Percentiles rank a stretch among this genome's conserved stretches.
These are phyloP conservation scores for Trypoxylus dichotomus DNA, from an alignment of 1,140 invertebrate species.

Conservation along the genomic window DNA sequence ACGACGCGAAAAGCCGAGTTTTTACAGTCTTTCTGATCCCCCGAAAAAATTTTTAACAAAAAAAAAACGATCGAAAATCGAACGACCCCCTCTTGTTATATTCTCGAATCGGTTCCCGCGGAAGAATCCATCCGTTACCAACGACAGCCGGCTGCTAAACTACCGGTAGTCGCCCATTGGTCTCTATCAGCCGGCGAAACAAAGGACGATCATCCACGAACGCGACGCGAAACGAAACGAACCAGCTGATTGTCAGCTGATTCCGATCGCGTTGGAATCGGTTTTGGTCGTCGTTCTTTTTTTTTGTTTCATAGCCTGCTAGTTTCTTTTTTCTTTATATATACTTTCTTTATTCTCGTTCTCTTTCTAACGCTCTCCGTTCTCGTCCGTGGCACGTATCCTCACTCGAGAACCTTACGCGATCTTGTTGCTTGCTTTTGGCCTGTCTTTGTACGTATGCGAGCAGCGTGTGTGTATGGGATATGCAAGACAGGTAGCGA, in stretches of 20 bases:
- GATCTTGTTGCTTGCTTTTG: too few relatives aligned
- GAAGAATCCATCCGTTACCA: neutral
- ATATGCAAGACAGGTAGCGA: too few relatives aligned
- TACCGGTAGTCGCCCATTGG: neutral
- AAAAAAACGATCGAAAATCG: neutral
- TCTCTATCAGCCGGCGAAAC: conserved; percentile 12
- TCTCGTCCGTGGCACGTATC: too few relatives aligned
- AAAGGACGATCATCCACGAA: neutral
- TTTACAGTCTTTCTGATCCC: too few relatives aligned
- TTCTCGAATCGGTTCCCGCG: neutral
- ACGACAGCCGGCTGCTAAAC: neutral
- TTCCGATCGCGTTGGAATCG: neutral
- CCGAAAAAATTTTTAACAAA: too few relatives aligned
- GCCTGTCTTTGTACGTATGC: too few relatives aligned
- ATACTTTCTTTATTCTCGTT: neutral
- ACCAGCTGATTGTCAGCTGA: conserved; percentile 22
- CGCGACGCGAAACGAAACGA: neutral
- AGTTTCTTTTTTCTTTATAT: too few relatives aligned
- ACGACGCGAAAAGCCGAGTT: too few relatives aligned
- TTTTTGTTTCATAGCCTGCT: neutral
- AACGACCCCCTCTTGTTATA: neutral
- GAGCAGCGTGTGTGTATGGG: too few relatives aligned
- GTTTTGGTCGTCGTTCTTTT: neutral
- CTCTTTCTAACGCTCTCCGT: neutral
- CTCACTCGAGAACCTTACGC: too few relatives aligned